These are phyloP conservation scores for Picus viridis DNA, from an alignment of 2,797 vertebrate species.

Conservation along the genomic window DNA sequence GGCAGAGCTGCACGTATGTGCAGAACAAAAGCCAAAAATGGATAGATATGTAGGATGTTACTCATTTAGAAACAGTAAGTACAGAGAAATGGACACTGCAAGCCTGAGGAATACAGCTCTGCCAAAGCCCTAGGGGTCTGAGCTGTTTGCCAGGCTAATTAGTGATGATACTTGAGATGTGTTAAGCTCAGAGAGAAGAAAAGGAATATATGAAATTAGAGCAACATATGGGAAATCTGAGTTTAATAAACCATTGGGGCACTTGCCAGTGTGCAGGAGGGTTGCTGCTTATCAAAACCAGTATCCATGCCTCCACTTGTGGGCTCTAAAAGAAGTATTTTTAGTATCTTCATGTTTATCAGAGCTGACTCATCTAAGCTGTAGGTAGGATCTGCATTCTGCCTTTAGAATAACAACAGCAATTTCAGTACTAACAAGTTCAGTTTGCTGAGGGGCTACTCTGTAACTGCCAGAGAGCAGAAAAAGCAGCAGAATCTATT, in stretches of 20 bases:
- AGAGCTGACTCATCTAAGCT: constrained; percentile 21
- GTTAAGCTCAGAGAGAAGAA: constrained; percentile 35
- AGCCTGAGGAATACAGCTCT: neutral
- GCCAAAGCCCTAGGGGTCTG: constrained; percentile 40
- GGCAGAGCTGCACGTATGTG: neutral
- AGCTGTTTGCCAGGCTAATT: constrained; percentile 26
- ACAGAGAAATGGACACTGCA: neutral
- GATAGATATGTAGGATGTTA: neutral
- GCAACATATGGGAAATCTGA: constrained; percentile 41
- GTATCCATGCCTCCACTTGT: constrained; percentile 52
- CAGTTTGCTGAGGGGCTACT: neutral
- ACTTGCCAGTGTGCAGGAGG: constrained; percentile 11
- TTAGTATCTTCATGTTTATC: constrained; percentile 54
- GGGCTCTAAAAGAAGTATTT: constrained; percentile 60
- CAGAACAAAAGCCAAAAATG: neutral
- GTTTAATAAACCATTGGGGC: constrained; percentile 48
- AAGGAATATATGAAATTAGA: constrained; percentile 30
- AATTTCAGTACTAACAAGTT: neutral
- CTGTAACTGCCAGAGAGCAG: neutral
- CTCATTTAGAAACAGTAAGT: constrained; percentile 5
- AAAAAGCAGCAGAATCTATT: neutral
- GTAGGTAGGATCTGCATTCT: constrained; percentile 14
- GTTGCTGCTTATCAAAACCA: constrained; percentile 58
- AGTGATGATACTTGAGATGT: neutral
- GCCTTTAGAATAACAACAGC: neutral